Evolutionary conservation across 2,797 vertebrate species (phyloP), one percentile per base, ranked within the genome.

Genomic region (Coendou prehensilis): DNA sequence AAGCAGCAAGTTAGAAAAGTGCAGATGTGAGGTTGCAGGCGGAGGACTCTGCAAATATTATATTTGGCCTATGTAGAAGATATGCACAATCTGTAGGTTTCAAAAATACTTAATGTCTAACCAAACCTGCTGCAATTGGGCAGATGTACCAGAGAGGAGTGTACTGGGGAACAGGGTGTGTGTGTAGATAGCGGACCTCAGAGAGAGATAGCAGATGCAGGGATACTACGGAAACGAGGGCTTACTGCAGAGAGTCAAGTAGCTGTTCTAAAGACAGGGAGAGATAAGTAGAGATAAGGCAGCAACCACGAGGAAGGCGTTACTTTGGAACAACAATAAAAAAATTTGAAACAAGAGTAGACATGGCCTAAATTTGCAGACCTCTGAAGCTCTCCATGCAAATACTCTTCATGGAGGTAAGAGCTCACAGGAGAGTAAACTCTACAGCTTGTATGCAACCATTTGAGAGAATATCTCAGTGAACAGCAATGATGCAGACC

Each of bases 91-190:
- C 56, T 37, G 30, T 13, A 69, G 23, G 17, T 37, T 61, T 2
- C 33, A 78, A 56, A 76, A 82, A 26, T n/a, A 54, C 2, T 69
- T 33, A 28, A 33, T 8, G 30, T 13, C 8, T 45, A 47, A 7
- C 0, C 10, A 61, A 61, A 20, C 5, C 10, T 56, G 2, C 10
- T 69, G 18, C 15, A 1, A 5, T 9, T 41, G 45, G 41, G 45
- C 10, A 47, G 47, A 20, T 17, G 45, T n/a, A 15, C 2, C 4
- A 26, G 5, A 1, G 20, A 69, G 8, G 9, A 45, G 1, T 33
- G 22, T n/a, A 3, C 11, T 2, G 0, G 14, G 26, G 23, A 5
- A 30, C 13, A 30, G 8, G 28, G 2, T 11, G 0, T 17, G 5
- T 20, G 0, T 6, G 28, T 20, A 47, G 30, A 18, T 3, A 20